Evolutionary conservation across 2,888 invertebrate species (phyloP), one percentile per base, ranked within the genome.

Genomic region (Drosophila subsilvestris): DNA sequence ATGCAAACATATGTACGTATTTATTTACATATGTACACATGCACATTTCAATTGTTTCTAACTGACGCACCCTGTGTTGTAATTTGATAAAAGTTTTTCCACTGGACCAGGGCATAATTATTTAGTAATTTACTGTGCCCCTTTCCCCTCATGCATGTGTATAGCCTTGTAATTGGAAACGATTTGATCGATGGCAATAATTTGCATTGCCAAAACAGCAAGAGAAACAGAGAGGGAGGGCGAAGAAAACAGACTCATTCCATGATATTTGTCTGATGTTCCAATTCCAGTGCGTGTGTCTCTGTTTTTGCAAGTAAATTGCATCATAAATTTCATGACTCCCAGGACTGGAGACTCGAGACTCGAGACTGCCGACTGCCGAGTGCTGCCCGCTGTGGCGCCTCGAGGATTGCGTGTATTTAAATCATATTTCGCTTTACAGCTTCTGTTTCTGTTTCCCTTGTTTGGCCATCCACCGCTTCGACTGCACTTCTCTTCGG

Each of bases 331-430:
- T 80, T 72, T 67, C 14, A 59, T 42, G 62, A 49, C 29, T 44
- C 43, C 18, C 37, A 6, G 47, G 51, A 20, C 48, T 42, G 18
- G 37, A 10, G 60, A 48, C 49, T 45, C 25, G 45, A 29, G 27
- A 32, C 12, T 45, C 12, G 18, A 20, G 14, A 32, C 3, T 25
- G 43, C 25, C 25, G 18, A 17, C 25, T 42, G 47, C 12, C 4
- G 17, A 48, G 49, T 22, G 18, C 48, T 56, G 61, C 48, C 63
- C 61, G 74, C 74, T 61, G 75, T 81, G 79, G 81, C 79, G 79
- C 82, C 79, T 68, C 73, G 43, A 77, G 79, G 63, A 77, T 77
- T 77, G 82, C 75, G 82, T 79, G 82, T 68, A 75, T 75, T 81
- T 79, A 81, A 81, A 81, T 81, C 79, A 79, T 80, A 70, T 74